Evolutionary conservation across 2,888 invertebrate species (phyloP).

Genomic region (Eupelmus urozonus): DNA sequence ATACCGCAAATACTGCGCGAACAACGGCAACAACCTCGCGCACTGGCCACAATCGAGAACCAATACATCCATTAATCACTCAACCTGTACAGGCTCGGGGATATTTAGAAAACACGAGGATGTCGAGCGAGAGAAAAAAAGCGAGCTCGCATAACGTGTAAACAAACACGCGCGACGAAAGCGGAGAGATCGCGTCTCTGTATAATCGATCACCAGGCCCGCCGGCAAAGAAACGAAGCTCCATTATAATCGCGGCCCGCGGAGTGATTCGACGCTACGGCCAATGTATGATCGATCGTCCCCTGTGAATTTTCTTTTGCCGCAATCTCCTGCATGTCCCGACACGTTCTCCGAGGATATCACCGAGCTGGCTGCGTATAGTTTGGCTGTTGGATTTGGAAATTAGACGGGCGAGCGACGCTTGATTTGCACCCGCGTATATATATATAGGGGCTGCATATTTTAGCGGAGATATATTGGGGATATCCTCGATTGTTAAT

Average conservation of each 20-base stretch:
- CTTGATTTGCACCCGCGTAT: constrained; percentile 1
- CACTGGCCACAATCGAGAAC: constrained; percentile 5
- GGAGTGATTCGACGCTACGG: neutral
- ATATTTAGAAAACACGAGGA: neutral
- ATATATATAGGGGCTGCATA: too few relatives aligned
- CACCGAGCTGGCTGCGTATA: too few relatives aligned
- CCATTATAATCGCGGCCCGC: neutral
- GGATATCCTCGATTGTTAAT: constrained; percentile 13
- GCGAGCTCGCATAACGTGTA: neutral
- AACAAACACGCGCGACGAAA: neutral
- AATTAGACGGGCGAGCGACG: neutral
- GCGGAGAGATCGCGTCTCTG: neutral
- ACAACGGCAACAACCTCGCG: neutral
- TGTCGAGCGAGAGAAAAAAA: neutral
- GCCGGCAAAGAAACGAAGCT: neutral
- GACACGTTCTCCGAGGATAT: neutral
- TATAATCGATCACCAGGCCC: neutral
- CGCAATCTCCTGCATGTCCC: too few relatives aligned
- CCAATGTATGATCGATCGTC: neutral
- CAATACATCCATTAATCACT: constrained; percentile 39
- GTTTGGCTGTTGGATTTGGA: neutral
- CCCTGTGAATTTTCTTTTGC: neutral
- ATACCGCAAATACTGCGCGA: constrained; percentile 5
- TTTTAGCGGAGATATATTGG: neutral
- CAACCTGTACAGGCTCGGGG: neutral